Conservation (phyloP, 2,797 vertebrate species). For the Tympanoctomys barrerae region DNA sequence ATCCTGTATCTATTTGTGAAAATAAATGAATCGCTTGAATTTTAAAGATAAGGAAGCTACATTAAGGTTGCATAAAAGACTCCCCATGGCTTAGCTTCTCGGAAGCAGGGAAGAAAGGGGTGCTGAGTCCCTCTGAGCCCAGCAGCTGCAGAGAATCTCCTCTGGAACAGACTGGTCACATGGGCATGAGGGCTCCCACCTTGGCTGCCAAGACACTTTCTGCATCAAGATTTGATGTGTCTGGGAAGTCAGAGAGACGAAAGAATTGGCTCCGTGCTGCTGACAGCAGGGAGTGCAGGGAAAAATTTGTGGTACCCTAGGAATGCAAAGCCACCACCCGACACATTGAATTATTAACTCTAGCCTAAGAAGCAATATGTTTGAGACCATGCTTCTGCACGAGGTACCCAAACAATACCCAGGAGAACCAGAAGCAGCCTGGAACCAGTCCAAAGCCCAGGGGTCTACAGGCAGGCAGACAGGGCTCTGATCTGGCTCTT, state of each 20-base stretch:
- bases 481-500: neutral
- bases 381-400: neutral
- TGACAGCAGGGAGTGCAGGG: conserved; percentile 57
- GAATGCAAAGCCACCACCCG: conserved; percentile 52
- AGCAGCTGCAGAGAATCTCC: neutral
- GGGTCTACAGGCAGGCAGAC: neutral
- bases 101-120: neutral
- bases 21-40: neutral
- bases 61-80: neutral
- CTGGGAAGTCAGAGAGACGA: conserved; percentile 57
- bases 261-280: conserved; percentile 32
- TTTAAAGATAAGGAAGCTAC: neutral
- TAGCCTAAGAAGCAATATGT: neutral
- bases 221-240: conserved; percentile 48
- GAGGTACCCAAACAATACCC: conserved; percentile 18
- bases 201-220: conserved; percentile 28
- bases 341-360: conserved; percentile 55
- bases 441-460: neutral
- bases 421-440: neutral
- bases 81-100: neutral
- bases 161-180: neutral
- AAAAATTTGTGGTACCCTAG: conserved; percentile 54
- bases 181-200: neutral
- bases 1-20: neutral
- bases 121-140: neutral